These are phyloP conservation scores for Trissolcus brochymenae DNA, from an alignment of 2,888 invertebrate species.

Conservation along the genomic window DNA sequence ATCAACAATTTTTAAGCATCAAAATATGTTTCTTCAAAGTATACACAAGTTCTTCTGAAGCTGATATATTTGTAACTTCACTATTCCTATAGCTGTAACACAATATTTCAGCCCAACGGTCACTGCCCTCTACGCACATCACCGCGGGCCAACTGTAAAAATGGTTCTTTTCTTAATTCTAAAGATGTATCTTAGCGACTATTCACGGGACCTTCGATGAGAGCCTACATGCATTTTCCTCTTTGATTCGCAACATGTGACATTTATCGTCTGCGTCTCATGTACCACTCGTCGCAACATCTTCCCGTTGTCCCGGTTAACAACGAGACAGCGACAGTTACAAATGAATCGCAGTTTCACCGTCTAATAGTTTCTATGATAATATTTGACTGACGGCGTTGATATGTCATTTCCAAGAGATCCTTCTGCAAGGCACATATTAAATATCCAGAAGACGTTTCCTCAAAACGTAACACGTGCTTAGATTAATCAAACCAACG, in stretches of 20 bases:
- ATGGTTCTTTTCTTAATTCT: neutral
- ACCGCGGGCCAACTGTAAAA: neutral
- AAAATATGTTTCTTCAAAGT: too few species aligned
- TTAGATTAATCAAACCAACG: constrained; percentile 19
- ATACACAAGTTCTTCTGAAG: too few species aligned
- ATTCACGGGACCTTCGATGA: constrained; percentile 14
- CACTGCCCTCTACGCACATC: too few species aligned
- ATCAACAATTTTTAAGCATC: too few species aligned
- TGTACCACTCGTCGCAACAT: constrained; percentile 43
- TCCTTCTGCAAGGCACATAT: constrained; percentile 23
- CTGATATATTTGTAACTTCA: too few species aligned
- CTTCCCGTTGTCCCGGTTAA: constrained; percentile 60
- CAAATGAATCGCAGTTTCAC: constrained; percentile 57
- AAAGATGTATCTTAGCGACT: neutral
- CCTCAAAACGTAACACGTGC: constrained; percentile 5
- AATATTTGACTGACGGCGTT: constrained; percentile 38
- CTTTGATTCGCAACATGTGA: constrained; percentile 46
- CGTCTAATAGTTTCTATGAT: constrained; percentile 46
- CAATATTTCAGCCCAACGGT: too few species aligned
- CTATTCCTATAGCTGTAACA: too few species aligned
- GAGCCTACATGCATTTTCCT: constrained; percentile 29
- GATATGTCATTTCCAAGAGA: constrained; percentile 28
- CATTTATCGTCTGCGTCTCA: constrained; percentile 47
- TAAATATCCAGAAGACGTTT: constrained; percentile 26
- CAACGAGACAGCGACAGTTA: constrained; percentile 60